Evolutionary conservation across 2,113 vertebrate genomes (phyloP).

Genomic region (Psittacus erithacus): DNA sequence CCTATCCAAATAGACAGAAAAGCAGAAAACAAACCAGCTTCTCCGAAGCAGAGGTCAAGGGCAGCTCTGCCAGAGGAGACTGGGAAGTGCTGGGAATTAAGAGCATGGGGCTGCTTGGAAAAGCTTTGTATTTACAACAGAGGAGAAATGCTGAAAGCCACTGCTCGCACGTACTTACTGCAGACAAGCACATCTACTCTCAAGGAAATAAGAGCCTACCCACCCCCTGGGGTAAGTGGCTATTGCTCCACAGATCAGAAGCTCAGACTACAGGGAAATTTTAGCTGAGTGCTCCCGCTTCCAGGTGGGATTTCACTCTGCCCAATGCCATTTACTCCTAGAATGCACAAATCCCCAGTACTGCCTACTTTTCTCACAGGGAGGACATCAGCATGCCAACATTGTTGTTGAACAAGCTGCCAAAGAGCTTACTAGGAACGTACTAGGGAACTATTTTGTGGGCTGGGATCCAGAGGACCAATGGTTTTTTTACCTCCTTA

Average conservation of each 20-base stretch:
- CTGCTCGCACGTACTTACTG: not conserved
- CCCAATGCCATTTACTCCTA: not conserved
- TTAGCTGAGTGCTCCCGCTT: not conserved
- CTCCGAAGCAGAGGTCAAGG: constrained; percentile 16
- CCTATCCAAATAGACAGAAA: not conserved
- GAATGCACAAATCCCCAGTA: not conserved
- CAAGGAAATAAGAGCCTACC: not conserved
- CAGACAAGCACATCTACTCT: not conserved
- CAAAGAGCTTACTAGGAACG: not conserved
- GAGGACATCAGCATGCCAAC: not conserved
- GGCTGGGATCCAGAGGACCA: not conserved
- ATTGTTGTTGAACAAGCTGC: accelerated
- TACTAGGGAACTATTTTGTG: not conserved
- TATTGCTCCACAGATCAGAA: not conserved
- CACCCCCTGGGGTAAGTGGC: not conserved
- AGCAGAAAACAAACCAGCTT: not conserved
- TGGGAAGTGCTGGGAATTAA: not conserved
- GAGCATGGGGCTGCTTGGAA: not conserved
- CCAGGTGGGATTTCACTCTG: not conserved
- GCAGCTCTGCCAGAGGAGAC: not conserved
- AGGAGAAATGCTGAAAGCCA: not conserved
- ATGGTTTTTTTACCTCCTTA: not conserved
- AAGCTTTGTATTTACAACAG: not conserved
- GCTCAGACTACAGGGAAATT: not conserved
- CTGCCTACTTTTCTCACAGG: not conserved